Evolutionary conservation across 35 echinoderm and acorn worm species (phyloP).

Genomic region (Apostichopus japonicus): DNA sequence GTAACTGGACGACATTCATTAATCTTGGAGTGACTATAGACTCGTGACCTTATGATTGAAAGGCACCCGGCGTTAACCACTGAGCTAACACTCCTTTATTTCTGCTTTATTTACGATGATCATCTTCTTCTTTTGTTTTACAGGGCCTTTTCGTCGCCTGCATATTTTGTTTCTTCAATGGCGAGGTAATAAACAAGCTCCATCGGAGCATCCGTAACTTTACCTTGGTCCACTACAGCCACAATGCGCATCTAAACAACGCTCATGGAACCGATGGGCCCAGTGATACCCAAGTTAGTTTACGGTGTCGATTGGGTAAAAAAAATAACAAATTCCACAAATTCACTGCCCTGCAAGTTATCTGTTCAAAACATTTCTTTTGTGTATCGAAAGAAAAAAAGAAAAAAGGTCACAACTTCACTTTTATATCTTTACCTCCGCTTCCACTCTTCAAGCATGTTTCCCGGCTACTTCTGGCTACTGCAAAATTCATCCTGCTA

Average conservation of each 20-base stretch:
- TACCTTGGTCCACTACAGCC: constrained; percentile 83
- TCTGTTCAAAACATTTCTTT: background rate
- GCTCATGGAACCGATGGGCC: constrained; percentile 72
- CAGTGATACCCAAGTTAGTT: constrained; percentile 98
- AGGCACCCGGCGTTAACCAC: too few relatives aligned
- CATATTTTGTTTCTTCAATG: constrained; percentile 99
- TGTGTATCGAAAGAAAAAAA: background rate
- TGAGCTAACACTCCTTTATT: too few relatives aligned
- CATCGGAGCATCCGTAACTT: constrained; percentile 88
- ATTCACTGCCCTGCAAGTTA: background rate
- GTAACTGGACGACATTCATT: too few relatives aligned
- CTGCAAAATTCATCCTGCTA: too few relatives aligned
- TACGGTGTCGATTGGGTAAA: constrained; percentile 81
- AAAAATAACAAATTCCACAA: constrained; percentile 3
- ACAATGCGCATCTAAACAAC: constrained; percentile 57
- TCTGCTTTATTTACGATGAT: too few relatives aligned
- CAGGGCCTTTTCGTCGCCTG: constrained; percentile 99
- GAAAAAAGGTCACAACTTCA: background rate
- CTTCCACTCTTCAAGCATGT: too few relatives aligned
- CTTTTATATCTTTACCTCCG: too few relatives aligned
- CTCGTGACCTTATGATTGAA: too few relatives aligned
- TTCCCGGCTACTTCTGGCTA: too few relatives aligned
- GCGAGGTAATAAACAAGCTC: constrained; percentile 97
- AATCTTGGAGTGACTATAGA: too few relatives aligned
- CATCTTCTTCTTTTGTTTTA: constrained; percentile 16